Conservation (phyloP, 2,113 vertebrate species). For the Actenoides hombroni region DNA sequence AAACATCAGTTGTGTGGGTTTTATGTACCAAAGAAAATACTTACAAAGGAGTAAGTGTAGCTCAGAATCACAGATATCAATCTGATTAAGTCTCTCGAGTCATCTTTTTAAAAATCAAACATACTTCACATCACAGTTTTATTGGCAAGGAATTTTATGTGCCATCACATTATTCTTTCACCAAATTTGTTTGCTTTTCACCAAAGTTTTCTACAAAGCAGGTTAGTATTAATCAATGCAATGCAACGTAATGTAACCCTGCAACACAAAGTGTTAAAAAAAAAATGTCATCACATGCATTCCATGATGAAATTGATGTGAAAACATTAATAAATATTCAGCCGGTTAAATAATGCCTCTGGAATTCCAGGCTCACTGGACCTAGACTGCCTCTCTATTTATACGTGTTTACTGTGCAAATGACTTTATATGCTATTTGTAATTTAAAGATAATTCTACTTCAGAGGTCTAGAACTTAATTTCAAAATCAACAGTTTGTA, state of each 20-base stretch:
- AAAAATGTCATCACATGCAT: not conserved
- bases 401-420: not conserved
- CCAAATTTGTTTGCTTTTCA: not conserved
- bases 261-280: not conserved
- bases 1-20: not conserved
- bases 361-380: slow-evolving; percentile 1
- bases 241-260: not conserved
- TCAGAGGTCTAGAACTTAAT: not conserved
- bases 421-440: not conserved
- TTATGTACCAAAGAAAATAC: not conserved
- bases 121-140: not conserved
- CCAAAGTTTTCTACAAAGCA: not conserved
- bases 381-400: not conserved
- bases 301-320: not conserved
- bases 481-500: not conserved
- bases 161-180: not conserved
- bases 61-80: not conserved
- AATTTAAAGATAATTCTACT: not conserved
- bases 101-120: not conserved
- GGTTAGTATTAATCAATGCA: not conserved
- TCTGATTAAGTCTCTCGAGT: not conserved
- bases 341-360: not conserved
- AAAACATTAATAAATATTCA: not conserved
- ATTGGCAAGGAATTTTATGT: not conserved
- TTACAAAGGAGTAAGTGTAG: not conserved